Evolutionary conservation across 1,140 invertebrate species (phyloP).

Genomic region (Orchesella cincta): DNA sequence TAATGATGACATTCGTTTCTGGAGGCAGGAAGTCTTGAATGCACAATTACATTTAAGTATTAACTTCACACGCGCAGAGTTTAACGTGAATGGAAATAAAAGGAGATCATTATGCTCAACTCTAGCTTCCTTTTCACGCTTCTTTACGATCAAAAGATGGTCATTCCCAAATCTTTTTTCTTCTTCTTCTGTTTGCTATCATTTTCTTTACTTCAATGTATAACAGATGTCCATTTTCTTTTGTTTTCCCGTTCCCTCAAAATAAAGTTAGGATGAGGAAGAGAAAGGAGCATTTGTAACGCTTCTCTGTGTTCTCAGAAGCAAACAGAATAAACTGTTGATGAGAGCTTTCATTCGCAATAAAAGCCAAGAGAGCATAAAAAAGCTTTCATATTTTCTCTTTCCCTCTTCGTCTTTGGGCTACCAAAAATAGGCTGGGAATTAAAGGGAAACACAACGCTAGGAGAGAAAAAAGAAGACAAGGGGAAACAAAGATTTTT

Average conservation of each 20-base stretch:
- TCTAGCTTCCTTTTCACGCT: not conserved
- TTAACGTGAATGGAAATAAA: not conserved
- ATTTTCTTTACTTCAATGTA: not conserved
- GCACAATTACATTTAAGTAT: not conserved
- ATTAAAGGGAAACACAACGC: not conserved
- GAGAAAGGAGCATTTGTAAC: not conserved
- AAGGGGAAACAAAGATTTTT: slow-evolving; percentile 13
- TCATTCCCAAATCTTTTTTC: not conserved
- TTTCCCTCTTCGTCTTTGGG: slow-evolving; percentile 4
- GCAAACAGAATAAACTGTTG: slow-evolving; percentile 20
- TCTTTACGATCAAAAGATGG: not conserved
- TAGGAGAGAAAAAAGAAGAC: slow-evolving; percentile 2
- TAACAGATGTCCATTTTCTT: not conserved
- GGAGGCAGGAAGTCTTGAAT: not conserved
- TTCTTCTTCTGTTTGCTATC: not conserved
- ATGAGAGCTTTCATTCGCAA: slow-evolving; percentile 35
- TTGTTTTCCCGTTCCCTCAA: not conserved
- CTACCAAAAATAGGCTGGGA: not conserved
- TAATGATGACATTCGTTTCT: too few species aligned
- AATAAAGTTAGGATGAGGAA: not conserved
- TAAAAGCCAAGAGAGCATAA: slow-evolving; percentile 20
- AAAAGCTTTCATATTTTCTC: slow-evolving; percentile 27
- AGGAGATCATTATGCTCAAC: not conserved
- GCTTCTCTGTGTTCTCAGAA: not conserved
- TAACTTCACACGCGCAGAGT: not conserved